Evolutionary conservation across 2,888 invertebrate species (phyloP).

Genomic region (Spilarctia lutea): DNA sequence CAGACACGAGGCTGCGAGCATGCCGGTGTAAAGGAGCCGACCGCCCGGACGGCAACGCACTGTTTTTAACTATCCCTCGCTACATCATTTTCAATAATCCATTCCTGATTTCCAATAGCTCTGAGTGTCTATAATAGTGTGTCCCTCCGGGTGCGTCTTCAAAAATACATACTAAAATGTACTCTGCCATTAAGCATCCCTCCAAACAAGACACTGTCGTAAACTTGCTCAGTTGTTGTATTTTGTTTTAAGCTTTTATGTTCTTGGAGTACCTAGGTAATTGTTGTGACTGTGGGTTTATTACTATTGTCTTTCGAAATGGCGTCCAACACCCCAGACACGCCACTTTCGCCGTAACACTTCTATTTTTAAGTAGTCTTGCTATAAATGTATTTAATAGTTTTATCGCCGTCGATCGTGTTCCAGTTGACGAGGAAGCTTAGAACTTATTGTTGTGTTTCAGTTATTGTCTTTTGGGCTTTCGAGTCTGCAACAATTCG

Average conservation of each 20-base stretch:
- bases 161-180: conserved; percentile 70
- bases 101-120: conserved; percentile 27
- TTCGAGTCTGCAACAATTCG: background rate
- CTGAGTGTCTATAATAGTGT: conserved; percentile 56
- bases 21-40: conserved; percentile 82
- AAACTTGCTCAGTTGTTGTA: conserved; percentile 71
- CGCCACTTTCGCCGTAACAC: conserved; percentile 58
- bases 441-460: conserved; percentile 32
- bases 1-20: conserved; percentile 85
- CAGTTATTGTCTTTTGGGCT: conserved; percentile 27
- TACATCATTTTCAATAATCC: conserved; percentile 12
- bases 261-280: conserved; percentile 69
- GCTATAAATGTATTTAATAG: conserved; percentile 70
- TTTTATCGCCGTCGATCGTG: conserved; percentile 65
- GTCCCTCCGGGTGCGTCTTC: conserved; percentile 68
- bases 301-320: conserved; percentile 64
- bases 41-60: conserved; percentile 69
- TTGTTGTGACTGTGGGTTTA: conserved; percentile 74
- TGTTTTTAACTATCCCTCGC: conserved; percentile 35
- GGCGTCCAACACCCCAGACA: conserved; percentile 58
- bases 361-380: conserved; percentile 68
- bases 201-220: conserved; percentile 68
- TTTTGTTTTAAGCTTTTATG: conserved; percentile 74
- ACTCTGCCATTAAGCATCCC: conserved; percentile 69
- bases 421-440: conserved; percentile 65